phyloP scores from a whole-genome alignment of 2,888 invertebrate species.

The Limnephilus marmoratus region DNA sequence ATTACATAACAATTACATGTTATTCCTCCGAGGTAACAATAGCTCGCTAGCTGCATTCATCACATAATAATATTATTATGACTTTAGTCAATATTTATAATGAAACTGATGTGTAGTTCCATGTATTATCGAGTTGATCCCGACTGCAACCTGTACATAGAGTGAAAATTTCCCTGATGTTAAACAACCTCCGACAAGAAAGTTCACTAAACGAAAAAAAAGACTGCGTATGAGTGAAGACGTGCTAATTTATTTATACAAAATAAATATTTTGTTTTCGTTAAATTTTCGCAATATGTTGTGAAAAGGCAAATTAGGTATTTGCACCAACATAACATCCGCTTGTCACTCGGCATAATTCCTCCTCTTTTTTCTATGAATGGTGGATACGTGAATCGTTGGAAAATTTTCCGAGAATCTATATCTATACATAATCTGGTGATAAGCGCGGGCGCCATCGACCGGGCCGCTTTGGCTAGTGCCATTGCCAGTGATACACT shows the following conservation, averaged over 20 bases:
- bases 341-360: neutral
- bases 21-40: neutral
- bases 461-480: neutral
- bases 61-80: neutral
- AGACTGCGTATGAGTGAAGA: neutral
- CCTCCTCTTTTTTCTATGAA: neutral
- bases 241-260: neutral
- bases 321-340: neutral
- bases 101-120: neutral
- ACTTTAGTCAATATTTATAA: neutral
- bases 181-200: neutral
- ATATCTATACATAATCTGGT: neutral
- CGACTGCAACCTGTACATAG: neutral
- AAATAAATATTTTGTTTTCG: neutral
- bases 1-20: neutral
- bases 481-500: neutral
- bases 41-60: neutral
- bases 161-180: neutral
- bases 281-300: neutral
- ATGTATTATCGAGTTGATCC: neutral
- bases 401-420: neutral
- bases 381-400: neutral
- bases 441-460: slow-evolving; percentile 19
- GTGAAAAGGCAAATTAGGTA: neutral
- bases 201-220: neutral